Base-by-base conservation (phyloP, 2,113 vertebrate genomes). In the Urocolius indicus region DNA sequence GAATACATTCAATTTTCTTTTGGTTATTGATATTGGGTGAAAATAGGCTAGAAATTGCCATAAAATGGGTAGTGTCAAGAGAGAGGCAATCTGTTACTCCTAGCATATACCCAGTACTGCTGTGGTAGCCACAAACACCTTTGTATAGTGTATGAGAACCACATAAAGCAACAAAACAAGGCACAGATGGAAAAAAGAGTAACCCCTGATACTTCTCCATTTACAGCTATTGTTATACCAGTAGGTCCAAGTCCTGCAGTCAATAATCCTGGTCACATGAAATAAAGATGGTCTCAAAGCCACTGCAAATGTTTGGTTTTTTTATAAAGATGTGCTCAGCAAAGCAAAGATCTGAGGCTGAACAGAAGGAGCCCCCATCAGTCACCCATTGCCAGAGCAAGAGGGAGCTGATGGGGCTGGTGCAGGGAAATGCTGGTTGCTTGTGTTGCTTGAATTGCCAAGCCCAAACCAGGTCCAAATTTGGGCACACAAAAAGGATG, bases 31-130 rank as follows among this genome's bases (percentile, higher is more conserved):
- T 95, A 90, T 90, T 83, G 79, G 59, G 55, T 17, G 51, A 91
- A 94, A 95, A 95, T 78, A 91, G 79, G 86, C 59, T n/a, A n/a
- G 79, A 88, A 96, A 96, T 86, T 94, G 67, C 82, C 87, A 83
- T 45, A 67, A 71, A 95, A 92, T 52, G 36, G 49, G 20, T 61
- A 69, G 41, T 19, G 54, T 55, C 16, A 61, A 65, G 77, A 58
- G 51, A 38, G 13, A 89, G n/a, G 54, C 55, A 66, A 66, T 69
- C 23, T 85, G 59, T 54, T 87, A 78, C 23, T 85, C 45, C 34
- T 27, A 15, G 51, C 32, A 36, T n/a, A 30, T 22, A 24, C 66
- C 45, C 46, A 77, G 81, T 66, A 6, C 43, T 57, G 57, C 38
- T 5, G 27, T 68, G 67, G 45, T 68, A 71, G 45, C 48, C 59